A percentile compares a stretch with the other conserved stretches of the same genome.
Conservation (phyloP, 2,888 invertebrate genomes). For the Crocallis elinguaria region DNA sequence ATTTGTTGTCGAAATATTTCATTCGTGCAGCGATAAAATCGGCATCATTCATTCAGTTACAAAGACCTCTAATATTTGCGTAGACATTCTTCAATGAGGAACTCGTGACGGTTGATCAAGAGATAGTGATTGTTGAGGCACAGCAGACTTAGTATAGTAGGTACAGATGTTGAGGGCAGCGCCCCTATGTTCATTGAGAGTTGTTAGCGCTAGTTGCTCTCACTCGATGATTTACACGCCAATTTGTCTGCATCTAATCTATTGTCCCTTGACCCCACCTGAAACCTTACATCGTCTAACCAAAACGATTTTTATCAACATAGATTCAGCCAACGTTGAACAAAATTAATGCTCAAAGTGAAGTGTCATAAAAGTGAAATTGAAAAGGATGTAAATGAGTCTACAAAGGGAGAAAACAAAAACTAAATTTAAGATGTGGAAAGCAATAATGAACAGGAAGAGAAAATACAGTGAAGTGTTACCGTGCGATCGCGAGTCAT, state of each 20-base stretch:
- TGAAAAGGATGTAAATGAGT: slow-evolving; percentile 61
- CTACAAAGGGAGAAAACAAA: slow-evolving; percentile 67
- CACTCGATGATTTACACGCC: slow-evolving; percentile 63
- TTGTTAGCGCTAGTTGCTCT: slow-evolving; percentile 63
- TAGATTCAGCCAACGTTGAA: background rate
- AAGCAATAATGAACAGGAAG: slow-evolving; percentile 75
- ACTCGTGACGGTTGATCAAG: slow-evolving; percentile 14
- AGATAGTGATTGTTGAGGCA: slow-evolving; percentile 39
- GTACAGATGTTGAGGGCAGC: slow-evolving; percentile 61
- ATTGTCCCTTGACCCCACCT: slow-evolving; percentile 45
- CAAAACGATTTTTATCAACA: background rate
- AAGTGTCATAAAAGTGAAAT: slow-evolving; percentile 17
- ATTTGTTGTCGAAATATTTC: background rate
- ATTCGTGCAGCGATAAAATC: background rate
- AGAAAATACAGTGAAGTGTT: slow-evolving; percentile 76
- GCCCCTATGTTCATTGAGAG: slow-evolving; percentile 69
- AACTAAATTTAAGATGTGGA: slow-evolving; percentile 78
- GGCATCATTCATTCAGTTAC: background rate
- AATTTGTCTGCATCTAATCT: slow-evolving; percentile 59
- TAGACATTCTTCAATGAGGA: slow-evolving; percentile 17
- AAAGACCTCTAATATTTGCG: background rate
- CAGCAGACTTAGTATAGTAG: too few relatives aligned
- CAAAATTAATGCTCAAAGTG: slow-evolving; percentile 1
- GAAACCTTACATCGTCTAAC: slow-evolving; percentile 22
- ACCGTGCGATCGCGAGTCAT: slow-evolving; percentile 73